phyloP scores from a whole-genome alignment of 2,888 invertebrate species.

The Andrena camellia region DNA sequence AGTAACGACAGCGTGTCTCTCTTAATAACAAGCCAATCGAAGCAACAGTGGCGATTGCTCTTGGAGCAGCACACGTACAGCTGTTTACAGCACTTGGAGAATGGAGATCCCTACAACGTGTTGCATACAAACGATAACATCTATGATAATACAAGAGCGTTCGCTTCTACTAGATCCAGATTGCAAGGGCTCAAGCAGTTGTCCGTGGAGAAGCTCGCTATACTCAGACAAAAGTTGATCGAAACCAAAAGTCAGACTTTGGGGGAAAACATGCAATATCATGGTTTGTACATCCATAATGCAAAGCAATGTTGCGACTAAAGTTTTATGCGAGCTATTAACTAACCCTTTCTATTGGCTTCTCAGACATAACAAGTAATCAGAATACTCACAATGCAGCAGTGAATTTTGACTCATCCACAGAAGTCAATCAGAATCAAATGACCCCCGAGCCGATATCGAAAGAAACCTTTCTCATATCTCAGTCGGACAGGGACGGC shows the following conservation, averaged over 20 bases:
- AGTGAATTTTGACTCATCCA: conserved; percentile 61
- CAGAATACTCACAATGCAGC: conserved; percentile 55
- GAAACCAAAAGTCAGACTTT: conserved; percentile 85
- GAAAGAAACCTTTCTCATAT: conserved; percentile 86
- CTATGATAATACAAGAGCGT: conserved; percentile 80
- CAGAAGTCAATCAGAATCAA: conserved; percentile 72
- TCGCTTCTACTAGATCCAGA: conserved; percentile 85
- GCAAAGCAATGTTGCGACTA: not conserved
- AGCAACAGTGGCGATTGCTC: conserved; percentile 93
- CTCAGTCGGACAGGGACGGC: conserved; percentile 87
- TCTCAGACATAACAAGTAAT: conserved; percentile 65
- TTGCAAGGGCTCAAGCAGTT: conserved; percentile 89
- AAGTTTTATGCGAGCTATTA: not conserved
- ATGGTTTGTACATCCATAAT: conserved; percentile 62
- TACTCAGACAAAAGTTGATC: conserved; percentile 88
- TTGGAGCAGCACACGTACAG: conserved; percentile 92
- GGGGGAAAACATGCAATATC: conserved; percentile 60
- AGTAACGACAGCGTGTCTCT: conserved; percentile 87
- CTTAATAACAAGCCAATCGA: conserved; percentile 90
- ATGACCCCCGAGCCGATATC: conserved; percentile 73
- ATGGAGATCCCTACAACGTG: conserved; percentile 55
- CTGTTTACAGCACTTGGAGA: conserved; percentile 78
- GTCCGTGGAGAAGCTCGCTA: conserved; percentile 89
- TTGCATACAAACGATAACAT: conserved; percentile 42
- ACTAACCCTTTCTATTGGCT: not conserved